Percentiles rank a stretch among this genome's conserved stretches.
These are phyloP conservation scores for Hoplostethus mediterraneus DNA, from an alignment of 2,797 vertebrate genomes.

Conservation along the genomic window DNA sequence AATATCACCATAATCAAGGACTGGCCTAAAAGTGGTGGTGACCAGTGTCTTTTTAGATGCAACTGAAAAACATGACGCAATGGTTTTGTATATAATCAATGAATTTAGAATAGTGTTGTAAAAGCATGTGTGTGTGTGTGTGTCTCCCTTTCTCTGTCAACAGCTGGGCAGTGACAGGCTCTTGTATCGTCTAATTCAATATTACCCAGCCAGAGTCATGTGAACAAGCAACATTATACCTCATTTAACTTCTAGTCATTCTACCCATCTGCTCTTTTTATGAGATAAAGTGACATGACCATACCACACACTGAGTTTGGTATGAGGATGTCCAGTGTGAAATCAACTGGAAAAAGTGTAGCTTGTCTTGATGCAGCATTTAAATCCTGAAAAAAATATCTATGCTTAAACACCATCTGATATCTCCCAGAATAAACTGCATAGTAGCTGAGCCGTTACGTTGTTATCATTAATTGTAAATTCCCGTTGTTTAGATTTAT, in stretches of 20 bases:
- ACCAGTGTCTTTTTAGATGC: too few relatives aligned
- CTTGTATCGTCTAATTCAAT: conserved; percentile 72
- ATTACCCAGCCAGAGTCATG: conserved; percentile 44
- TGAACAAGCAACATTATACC: conserved; percentile 69
- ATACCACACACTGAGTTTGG: conserved; percentile 1
- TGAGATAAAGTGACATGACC: conserved; percentile 42
- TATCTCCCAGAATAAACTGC: not conserved
- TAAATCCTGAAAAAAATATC: not conserved
- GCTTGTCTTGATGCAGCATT: conserved; percentile 11
- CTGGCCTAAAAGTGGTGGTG: too few relatives aligned
- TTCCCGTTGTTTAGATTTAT: too few relatives aligned
- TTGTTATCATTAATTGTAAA: not conserved
- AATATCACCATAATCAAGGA: too few relatives aligned
- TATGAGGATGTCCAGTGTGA: not conserved
- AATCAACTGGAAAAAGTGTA: conserved; percentile 30
- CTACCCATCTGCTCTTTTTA: conserved; percentile 69
- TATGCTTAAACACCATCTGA: conserved; percentile 2
- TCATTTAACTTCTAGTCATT: conserved; percentile 41
- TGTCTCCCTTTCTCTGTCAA: conserved; percentile 9
- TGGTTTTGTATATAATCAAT: too few relatives aligned
- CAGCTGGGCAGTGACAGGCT: conserved; percentile 61
- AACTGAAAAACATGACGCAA: too few relatives aligned
- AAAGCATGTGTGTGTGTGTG: not conserved
- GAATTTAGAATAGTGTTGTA: conserved; percentile 1
- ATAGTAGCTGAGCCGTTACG: not conserved